Percentiles rank a stretch among this genome's conserved stretches.
Evolutionary conservation across 2,113 vertebrate genomes (phyloP).

Genomic region (Elaphurus davidianus): DNA sequence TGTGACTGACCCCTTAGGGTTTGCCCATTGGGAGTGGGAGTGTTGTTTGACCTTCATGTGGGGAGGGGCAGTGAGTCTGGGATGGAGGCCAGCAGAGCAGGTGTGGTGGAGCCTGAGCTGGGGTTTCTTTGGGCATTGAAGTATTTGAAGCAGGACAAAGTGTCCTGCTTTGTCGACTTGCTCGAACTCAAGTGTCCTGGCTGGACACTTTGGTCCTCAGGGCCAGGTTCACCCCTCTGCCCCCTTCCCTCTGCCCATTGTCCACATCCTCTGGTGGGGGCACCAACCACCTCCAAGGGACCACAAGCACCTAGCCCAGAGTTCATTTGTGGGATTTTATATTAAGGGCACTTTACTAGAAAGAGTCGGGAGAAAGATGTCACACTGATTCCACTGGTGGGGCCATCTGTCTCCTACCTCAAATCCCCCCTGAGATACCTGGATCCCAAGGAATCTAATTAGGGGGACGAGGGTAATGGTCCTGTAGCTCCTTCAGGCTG

Average conservation of each 20-base stretch:
- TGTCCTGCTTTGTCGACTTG: background rate
- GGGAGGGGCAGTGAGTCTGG: background rate
- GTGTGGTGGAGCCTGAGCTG: rapidly evolving
- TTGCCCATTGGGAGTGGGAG: rapidly evolving
- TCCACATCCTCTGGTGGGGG: background rate
- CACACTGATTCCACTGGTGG: rapidly evolving
- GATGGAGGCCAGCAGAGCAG: background rate
- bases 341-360: slow-evolving; percentile 10
- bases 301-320: background rate
- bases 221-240: background rate
- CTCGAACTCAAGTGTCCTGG: background rate
- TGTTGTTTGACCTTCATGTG: background rate
- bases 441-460: background rate
- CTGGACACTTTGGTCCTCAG: no score
- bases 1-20: no score
- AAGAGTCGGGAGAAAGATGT: background rate
- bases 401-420: background rate
- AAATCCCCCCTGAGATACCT: background rate
- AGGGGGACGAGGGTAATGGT: no score
- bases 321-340: background rate
- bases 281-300: background rate
- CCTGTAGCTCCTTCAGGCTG: background rate
- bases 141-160: background rate
- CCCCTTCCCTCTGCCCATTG: background rate
- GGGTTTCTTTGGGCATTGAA: background rate